Percentiles rank a stretch among this genome's conserved stretches.
Evolutionary conservation across 92 coral and sea anemone genomes (phyloP).

Genomic region (Blastomussa wellsi): DNA sequence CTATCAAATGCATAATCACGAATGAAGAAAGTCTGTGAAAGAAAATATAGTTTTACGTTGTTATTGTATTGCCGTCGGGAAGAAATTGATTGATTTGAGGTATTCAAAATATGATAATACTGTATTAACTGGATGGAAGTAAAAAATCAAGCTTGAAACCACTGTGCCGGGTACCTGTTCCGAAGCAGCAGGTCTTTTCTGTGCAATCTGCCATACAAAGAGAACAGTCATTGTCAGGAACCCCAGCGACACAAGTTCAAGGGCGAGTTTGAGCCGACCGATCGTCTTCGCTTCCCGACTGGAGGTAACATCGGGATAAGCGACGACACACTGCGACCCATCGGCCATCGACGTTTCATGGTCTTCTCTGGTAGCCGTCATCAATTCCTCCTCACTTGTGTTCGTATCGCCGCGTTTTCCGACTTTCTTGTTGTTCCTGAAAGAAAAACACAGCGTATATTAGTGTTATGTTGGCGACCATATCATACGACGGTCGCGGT

Average conservation of each 20-base stretch:
- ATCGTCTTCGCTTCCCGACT: conserved; percentile 50
- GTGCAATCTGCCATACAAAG: conserved; percentile 80
- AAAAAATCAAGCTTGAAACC: not conserved
- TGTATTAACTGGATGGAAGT: not conserved
- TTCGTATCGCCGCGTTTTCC: not conserved
- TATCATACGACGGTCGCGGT: not conserved
- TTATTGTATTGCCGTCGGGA: too few relatives aligned
- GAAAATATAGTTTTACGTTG: too few relatives aligned
- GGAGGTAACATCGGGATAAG: conserved; percentile 29
- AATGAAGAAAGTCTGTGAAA: too few relatives aligned
- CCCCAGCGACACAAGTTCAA: conserved; percentile 55
- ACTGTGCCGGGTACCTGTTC: not conserved
- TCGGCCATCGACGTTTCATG: not conserved
- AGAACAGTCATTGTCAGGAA: conserved; percentile 62
- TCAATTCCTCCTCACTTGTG: not conserved
- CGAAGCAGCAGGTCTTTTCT: conserved; percentile 14
- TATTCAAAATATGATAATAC: not conserved
- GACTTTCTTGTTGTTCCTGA: conserved; percentile 14
- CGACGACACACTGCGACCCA: conserved; percentile 23
- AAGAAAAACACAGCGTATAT: not conserved
- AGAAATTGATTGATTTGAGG: too few relatives aligned
- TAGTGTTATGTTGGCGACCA: too few relatives aligned
- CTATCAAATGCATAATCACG: too few relatives aligned
- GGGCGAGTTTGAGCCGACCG: conserved; percentile 65
- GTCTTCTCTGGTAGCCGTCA: not conserved